phyloP scores from a whole-genome alignment of 2,888 invertebrate genomes.

The Cephalotes varians region DNA sequence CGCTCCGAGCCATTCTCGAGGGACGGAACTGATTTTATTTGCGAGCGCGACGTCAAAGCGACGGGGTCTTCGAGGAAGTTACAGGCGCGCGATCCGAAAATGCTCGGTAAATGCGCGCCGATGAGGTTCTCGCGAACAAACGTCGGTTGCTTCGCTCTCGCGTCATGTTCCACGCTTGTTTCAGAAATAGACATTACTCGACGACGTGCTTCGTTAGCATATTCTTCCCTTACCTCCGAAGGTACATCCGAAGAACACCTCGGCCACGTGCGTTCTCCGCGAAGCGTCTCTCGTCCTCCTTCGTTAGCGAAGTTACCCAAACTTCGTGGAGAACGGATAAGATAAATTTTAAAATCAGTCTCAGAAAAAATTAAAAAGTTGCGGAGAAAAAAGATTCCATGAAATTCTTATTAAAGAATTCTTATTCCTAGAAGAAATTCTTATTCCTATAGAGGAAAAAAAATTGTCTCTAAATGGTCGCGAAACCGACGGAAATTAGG shows the following conservation, averaged over 20 bases:
- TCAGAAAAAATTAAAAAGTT: too few species aligned
- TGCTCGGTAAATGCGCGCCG: conserved; percentile 30
- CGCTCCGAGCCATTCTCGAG: background rate
- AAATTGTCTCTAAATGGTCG: background rate
- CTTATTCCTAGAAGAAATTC: too few species aligned
- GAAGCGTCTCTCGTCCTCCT: background rate
- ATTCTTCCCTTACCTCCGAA: conserved; percentile 43
- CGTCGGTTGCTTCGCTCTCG: conserved; percentile 18
- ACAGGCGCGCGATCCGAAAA: conserved; percentile 28
- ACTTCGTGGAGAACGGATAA: background rate
- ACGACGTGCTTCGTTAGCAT: conserved; percentile 43
- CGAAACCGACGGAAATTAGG: background rate
- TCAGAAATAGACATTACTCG: conserved; percentile 60
- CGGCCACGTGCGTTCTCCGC: background rate
- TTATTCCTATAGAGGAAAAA: too few species aligned
- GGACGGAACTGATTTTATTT: conserved; percentile 45
- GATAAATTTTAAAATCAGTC: conserved; percentile 14
- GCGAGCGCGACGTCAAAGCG: conserved; percentile 30
- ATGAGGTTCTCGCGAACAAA: conserved; percentile 19
- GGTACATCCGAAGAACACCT: background rate
- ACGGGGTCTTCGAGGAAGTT: background rate
- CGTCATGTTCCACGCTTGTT: conserved; percentile 45
- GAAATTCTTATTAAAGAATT: background rate
- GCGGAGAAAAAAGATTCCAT: background rate
- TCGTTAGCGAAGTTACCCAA: conserved; percentile 12